Percentiles rank a stretch among this genome's conserved stretches.
Conservation (phyloP, 2,888 invertebrate genomes). For the Phengaris alcon region DNA sequence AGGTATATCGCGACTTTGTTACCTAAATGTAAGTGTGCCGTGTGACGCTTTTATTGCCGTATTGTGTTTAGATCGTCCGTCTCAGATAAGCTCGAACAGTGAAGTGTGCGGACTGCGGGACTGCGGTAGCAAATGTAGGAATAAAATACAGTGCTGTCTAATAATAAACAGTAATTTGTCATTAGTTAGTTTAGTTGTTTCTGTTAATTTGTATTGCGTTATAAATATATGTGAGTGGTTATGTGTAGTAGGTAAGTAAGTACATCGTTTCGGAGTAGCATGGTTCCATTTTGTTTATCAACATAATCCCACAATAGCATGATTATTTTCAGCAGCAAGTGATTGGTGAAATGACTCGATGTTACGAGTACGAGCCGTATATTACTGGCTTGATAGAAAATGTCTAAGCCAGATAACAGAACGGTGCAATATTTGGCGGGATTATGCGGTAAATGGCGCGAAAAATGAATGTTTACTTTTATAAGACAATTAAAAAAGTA, state of each 20-base stretch:
- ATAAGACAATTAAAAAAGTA: constrained; percentile 24
- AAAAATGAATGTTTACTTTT: constrained; percentile 40
- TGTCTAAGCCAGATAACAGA: constrained; percentile 45
- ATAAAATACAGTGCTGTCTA: constrained; percentile 7
- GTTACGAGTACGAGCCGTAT: not conserved
- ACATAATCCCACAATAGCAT: not conserved
- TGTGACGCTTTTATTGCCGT: not conserved
- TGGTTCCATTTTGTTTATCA: constrained; percentile 1
- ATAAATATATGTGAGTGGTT: not conserved
- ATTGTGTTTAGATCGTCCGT: not conserved
- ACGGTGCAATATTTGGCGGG: constrained; percentile 71
- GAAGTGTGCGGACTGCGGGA: not conserved
- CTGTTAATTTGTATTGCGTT: not conserved
- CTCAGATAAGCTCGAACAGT: not conserved
- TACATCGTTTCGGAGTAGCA: not conserved
- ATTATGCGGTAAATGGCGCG: constrained; percentile 58
- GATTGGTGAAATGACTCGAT: not conserved
- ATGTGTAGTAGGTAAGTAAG: not conserved
- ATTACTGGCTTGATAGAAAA: not conserved
- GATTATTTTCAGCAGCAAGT: not conserved
- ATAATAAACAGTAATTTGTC: not conserved
- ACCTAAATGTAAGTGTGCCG: not conserved
- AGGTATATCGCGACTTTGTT: not conserved
- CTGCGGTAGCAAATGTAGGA: not conserved
- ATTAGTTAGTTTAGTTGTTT: not conserved